These are phyloP conservation scores for Triops longicaudatus DNA, from an alignment of 1,140 invertebrate species.

Conservation along the genomic window DNA sequence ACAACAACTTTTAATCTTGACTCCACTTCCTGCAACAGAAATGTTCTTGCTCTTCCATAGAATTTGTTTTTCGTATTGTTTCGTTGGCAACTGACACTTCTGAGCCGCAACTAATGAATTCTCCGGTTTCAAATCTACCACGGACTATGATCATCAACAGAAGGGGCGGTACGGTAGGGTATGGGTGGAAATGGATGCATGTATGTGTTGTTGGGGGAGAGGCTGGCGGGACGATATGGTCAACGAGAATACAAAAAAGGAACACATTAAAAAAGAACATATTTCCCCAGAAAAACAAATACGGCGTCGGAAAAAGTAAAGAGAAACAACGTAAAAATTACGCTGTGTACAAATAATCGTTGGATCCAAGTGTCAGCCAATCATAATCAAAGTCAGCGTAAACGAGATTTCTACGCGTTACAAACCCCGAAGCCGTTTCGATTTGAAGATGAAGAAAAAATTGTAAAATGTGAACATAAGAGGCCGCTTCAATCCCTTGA, in stretches of 20 bases:
- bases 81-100: background rate
- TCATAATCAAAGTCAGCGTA: background rate
- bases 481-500: background rate
- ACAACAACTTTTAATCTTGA: background rate
- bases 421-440: background rate
- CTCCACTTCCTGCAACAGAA: constrained; percentile 17
- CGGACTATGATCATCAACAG: constrained; percentile 12
- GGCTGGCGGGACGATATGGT: no score
- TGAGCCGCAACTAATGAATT: constrained; percentile 4
- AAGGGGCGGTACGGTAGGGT: background rate
- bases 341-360: background rate
- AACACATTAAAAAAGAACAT: no score
- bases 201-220: background rate
- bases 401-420: background rate
- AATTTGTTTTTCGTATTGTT: background rate
- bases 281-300: no score
- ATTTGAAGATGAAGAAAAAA: background rate
- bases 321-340: background rate
- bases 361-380: background rate
- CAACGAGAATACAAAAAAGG: background rate
- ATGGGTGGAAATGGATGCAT: background rate
- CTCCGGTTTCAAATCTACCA: constrained; percentile 4
- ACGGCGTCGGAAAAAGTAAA: no score
- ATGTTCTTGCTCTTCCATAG: constrained; percentile 8
- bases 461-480: background rate